These are phyloP conservation scores for Temnothorax rugatulus DNA, from an alignment of 2,888 invertebrate species.

Conservation along the genomic window DNA sequence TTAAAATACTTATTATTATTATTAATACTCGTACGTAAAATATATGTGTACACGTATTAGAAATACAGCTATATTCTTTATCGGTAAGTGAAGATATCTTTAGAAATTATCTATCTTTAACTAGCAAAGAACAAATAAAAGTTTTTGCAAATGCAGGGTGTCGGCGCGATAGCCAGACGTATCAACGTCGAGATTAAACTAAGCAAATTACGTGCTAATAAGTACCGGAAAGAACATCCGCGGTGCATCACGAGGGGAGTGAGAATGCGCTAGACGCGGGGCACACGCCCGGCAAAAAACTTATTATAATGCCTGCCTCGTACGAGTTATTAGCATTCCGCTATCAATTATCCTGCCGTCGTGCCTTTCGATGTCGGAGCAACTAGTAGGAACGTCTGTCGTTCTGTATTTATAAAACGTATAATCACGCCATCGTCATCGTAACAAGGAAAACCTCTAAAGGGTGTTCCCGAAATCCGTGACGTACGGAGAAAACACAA, in stretches of 20 bases:
- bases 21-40: not conserved
- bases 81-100: not conserved
- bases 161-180: constrained; percentile 8
- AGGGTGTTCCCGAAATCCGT: constrained; percentile 18
- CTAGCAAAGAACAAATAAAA: not conserved
- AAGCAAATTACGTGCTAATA: constrained; percentile 55
- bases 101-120: not conserved
- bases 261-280: constrained; percentile 68
- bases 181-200: not conserved
- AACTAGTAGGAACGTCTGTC: constrained; percentile 55
- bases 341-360: constrained; percentile 84
- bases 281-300: constrained; percentile 79
- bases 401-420: constrained; percentile 52
- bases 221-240: constrained; percentile 61
- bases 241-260: constrained; percentile 59
- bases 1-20: not conserved
- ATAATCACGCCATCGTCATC: constrained; percentile 29
- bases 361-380: constrained; percentile 53
- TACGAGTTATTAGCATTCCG: constrained; percentile 85
- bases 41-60: not conserved
- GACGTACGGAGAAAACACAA: not conserved
- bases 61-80: not conserved
- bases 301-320: constrained; percentile 84
- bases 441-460: constrained; percentile 41
- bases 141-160: not conserved